phyloP scores from a whole-genome alignment of 1,140 invertebrate genomes.

The Eupristina koningsbergeri region DNA sequence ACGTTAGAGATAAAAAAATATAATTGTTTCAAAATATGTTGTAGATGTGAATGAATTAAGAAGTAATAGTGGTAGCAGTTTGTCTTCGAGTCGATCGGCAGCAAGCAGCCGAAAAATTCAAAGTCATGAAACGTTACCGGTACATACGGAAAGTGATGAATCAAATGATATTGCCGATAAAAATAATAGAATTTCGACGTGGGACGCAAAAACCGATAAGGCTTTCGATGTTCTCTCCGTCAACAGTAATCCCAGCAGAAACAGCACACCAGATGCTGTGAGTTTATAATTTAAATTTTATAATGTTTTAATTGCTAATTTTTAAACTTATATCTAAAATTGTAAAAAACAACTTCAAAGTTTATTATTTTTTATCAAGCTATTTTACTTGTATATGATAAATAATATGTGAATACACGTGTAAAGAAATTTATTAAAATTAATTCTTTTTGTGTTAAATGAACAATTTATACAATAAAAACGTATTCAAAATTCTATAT shows the following conservation, averaged over 20 bases:
- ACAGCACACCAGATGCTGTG: constrained; percentile 11
- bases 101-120: not conserved
- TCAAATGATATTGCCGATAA: not conserved
- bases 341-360: too few relatives aligned
- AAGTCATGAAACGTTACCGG: constrained; percentile 1
- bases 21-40: not conserved
- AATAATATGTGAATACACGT: too few relatives aligned
- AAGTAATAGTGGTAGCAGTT: constrained; percentile 28
- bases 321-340: too few relatives aligned
- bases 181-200: not conserved
- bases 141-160: constrained; percentile 39
- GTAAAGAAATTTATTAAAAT: too few relatives aligned
- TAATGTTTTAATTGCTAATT: too few relatives aligned
- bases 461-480: too few relatives aligned
- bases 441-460: too few relatives aligned
- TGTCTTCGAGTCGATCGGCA: constrained; percentile 33
- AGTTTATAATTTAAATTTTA: constrained; percentile 7
- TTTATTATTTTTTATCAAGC: too few relatives aligned
- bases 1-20: too few relatives aligned
- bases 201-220: constrained; percentile 32
- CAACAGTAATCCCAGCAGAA: constrained; percentile 37
- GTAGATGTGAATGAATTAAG: constrained; percentile 19
- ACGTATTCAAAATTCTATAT: too few relatives aligned
- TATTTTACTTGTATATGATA: too few relatives aligned
- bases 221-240: constrained; percentile 60